Evolutionary conservation across 1,140 invertebrate genomes (phyloP).

Genomic region (Meloidogyne chitwoodi): DNA sequence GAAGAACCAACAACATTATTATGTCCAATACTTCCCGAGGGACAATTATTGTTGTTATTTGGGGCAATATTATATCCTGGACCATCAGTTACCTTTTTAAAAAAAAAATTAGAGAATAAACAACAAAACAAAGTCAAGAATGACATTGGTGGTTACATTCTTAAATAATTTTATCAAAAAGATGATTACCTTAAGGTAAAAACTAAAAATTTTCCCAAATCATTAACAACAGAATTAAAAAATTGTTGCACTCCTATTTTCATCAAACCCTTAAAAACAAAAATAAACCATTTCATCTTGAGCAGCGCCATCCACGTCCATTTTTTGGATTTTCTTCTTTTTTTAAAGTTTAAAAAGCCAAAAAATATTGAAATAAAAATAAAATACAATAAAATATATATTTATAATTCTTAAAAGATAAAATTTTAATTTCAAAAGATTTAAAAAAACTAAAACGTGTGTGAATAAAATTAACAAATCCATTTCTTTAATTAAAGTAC

Average conservation of each 20-base stretch:
- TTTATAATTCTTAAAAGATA: neutral
- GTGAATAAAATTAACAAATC: no score
- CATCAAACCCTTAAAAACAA: no score
- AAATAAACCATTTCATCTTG: conserved; percentile 25
- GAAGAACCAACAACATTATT: conserved; percentile 21
- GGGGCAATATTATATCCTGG: conserved; percentile 23
- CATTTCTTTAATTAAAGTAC: no score
- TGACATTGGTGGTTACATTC: no score
- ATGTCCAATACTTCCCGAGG: neutral
- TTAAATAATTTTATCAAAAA: no score
- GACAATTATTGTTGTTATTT: neutral
- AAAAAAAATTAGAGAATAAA: neutral
- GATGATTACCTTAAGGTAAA: no score
- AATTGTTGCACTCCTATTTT: no score
- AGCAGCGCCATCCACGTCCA: conserved; percentile 29
- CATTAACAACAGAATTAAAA: no score
- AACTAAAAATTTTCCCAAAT: no score
- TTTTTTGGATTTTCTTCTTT: neutral
- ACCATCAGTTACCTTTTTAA: conserved; percentile 25
- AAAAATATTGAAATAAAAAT: neutral
- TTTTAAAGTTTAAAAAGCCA: neutral
- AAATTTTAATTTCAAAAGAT: no score
- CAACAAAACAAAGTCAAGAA: no score
- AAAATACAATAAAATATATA: neutral
- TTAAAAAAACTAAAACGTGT: no score